phyloP scores from a whole-genome alignment of 2,888 invertebrate genomes.

The Anthophora plumipes region DNA sequence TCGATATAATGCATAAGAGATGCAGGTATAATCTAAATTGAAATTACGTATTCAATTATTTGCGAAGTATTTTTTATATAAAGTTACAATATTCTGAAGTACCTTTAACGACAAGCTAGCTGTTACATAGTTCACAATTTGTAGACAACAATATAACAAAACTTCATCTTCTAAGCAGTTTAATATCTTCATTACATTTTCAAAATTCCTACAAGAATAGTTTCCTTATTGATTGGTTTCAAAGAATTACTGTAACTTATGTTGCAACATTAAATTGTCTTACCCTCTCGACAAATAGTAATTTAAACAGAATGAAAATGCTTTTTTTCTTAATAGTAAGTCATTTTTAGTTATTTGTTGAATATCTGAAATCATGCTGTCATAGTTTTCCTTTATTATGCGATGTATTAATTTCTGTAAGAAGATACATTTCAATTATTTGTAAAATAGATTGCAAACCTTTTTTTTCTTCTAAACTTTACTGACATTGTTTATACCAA shows the following conservation, averaged over 20 bases:
- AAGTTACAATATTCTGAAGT: slow-evolving; percentile 52
- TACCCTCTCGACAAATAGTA: slow-evolving; percentile 81
- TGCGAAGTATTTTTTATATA: neutral
- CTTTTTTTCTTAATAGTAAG: slow-evolving; percentile 72
- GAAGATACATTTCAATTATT: neutral
- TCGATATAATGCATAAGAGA: slow-evolving; percentile 69
- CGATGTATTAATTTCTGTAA: slow-evolving; percentile 78
- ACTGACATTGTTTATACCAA: slow-evolving; percentile 80
- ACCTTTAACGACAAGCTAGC: slow-evolving; percentile 71
- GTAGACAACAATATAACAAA: slow-evolving; percentile 72
- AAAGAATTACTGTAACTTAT: slow-evolving; percentile 12
- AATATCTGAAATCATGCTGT: slow-evolving; percentile 83
- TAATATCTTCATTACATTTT: slow-evolving; percentile 78
- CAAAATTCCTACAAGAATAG: slow-evolving; percentile 73
- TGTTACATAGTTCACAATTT: slow-evolving; percentile 70
- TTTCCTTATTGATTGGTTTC: neutral
- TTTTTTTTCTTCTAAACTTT: slow-evolving; percentile 13
- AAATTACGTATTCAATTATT: neutral
- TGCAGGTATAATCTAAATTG: slow-evolving; percentile 62
- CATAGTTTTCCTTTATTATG: slow-evolving; percentile 79
- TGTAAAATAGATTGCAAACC: neutral
- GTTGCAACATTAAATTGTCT: slow-evolving; percentile 19
- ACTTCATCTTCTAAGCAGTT: slow-evolving; percentile 75
- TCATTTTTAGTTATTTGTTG: slow-evolving; percentile 77
- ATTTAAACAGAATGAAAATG: slow-evolving; percentile 77